These are phyloP conservation scores for Sandelia bainsii DNA, from an alignment of 2,797 vertebrate species.

Conservation along the genomic window DNA sequence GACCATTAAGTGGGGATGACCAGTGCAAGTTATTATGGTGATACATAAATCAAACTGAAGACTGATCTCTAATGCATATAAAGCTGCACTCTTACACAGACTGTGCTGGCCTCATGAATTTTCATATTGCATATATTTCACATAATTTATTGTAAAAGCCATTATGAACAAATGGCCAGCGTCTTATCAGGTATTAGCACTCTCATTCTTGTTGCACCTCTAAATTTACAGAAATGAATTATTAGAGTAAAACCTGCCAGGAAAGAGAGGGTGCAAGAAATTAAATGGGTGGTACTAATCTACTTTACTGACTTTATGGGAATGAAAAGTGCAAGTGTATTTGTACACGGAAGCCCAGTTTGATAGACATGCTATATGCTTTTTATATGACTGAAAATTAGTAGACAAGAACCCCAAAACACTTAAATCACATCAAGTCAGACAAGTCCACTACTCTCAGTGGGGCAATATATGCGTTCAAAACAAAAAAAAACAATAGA, in stretches of 20 bases:
- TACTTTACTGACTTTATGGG: constrained; percentile 28
- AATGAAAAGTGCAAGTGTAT: constrained; percentile 43
- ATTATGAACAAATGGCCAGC: constrained; percentile 36
- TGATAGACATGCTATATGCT: background rate
- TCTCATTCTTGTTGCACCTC: constrained; percentile 14
- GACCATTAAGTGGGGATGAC: background rate
- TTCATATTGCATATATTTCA: constrained; percentile 45
- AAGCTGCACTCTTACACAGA: constrained; percentile 15
- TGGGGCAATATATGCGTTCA: constrained; percentile 13
- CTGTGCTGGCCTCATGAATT: constrained; percentile 29
- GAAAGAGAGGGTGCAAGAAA: constrained; percentile 14
- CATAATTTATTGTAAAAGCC: constrained; percentile 38
- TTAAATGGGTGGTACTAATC: constrained; percentile 31
- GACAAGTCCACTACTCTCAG: background rate
- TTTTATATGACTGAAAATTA: background rate
- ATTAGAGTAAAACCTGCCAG: constrained; percentile 20
- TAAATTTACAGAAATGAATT: constrained; percentile 29
- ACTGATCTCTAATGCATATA: background rate
- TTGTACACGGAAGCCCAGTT: constrained; percentile 1
- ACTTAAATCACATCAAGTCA: constrained; percentile 3
- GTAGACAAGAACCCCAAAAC: background rate
- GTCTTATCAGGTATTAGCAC: constrained; percentile 31
- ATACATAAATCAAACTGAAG: constrained; percentile 33
- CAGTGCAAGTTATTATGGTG: constrained; percentile 9
- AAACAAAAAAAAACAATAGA: constrained; percentile 12